These are phyloP conservation scores for Pandemis corylana DNA, from an alignment of 2,888 invertebrate genomes.

Conservation along the genomic window DNA sequence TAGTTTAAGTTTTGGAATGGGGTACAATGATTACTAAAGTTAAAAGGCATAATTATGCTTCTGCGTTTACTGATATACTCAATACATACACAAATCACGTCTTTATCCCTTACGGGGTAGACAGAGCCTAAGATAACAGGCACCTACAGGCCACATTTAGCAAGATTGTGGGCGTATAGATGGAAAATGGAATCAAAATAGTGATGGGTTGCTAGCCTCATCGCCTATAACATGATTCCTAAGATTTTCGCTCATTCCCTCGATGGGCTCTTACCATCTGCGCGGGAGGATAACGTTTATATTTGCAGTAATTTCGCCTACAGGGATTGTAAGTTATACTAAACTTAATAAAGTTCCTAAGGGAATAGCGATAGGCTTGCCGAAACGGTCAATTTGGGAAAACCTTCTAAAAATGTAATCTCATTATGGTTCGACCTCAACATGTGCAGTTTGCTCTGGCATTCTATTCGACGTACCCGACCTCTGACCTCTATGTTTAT, in stretches of 20 bases:
- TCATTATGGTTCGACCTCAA: background rate
- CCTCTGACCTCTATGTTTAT: background rate
- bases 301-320: background rate
- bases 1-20: background rate
- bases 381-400: background rate
- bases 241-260: no score
- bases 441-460: conserved; percentile 4
- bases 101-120: no score
- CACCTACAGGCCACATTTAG: no score
- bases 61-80: background rate
- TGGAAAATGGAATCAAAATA: no score
- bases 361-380: background rate
- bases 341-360: background rate
- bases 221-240: no score
- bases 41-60: background rate
- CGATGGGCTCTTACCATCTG: no score
- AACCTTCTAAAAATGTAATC: conserved; percentile 16
- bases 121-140: no score
- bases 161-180: no score
- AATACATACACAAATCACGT: no score
- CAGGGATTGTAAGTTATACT: background rate
- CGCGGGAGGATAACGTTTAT: no score
- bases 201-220: no score
- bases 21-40: background rate
- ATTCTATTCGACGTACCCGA: background rate